phyloP scores from a whole-genome alignment of 2,888 invertebrate genomes.

The Metalampra italica region DNA sequence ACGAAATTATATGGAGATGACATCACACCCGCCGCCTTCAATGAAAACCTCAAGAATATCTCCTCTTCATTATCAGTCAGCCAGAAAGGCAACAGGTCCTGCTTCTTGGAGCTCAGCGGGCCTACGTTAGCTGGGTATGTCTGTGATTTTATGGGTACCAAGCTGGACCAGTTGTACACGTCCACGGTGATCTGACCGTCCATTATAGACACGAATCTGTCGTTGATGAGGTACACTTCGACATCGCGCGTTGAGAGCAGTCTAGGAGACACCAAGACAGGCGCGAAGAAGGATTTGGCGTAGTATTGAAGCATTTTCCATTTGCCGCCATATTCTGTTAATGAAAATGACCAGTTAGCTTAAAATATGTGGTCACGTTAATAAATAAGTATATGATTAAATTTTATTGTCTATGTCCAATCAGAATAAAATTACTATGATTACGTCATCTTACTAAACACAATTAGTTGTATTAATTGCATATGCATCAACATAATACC shows the following conservation, averaged over 20 bases:
- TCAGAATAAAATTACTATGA: too few relatives aligned
- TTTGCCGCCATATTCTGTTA: constrained; percentile 84
- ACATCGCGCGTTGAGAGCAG: constrained; percentile 69
- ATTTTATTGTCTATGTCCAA: too few relatives aligned
- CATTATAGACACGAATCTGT: constrained; percentile 65
- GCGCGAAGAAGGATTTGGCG: constrained; percentile 90
- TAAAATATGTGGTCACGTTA: too few relatives aligned
- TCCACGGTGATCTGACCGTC: constrained; percentile 75
- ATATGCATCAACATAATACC: too few relatives aligned
- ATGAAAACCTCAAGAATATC: constrained; percentile 64
- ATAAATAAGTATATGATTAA: too few relatives aligned
- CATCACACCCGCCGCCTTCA: constrained; percentile 62
- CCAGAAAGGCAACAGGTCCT: constrained; percentile 31
- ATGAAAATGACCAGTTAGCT: neutral
- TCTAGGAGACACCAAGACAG: constrained; percentile 82
- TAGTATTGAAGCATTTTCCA: constrained; percentile 96
- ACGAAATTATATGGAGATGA: constrained; percentile 82
- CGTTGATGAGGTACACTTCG: constrained; percentile 82
- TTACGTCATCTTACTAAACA: too few relatives aligned
- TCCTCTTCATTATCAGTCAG: constrained; percentile 35
- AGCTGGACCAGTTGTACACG: constrained; percentile 78
- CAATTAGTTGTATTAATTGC: too few relatives aligned
- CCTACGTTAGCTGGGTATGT: constrained; percentile 35
- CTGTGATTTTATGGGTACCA: constrained; percentile 50
- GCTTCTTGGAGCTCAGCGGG: constrained; percentile 43